These are phyloP conservation scores for Nannospalax galili DNA, from an alignment of 2,113 vertebrate species.

Conservation along the genomic window DNA sequence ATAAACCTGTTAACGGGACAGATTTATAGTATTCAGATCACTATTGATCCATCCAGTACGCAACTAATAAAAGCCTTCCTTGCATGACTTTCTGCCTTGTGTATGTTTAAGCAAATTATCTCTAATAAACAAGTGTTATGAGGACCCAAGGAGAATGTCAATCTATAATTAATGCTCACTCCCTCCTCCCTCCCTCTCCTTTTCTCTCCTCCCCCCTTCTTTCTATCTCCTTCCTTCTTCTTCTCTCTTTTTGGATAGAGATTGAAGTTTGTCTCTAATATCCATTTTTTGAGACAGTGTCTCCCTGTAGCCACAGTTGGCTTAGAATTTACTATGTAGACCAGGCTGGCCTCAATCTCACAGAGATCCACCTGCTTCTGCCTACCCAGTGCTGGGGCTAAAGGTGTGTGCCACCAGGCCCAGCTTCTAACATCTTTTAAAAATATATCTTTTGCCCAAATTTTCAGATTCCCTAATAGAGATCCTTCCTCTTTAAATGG, in stretches of 20 bases:
- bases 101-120: conserved; percentile 83
- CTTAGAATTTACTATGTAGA: too few relatives aligned
- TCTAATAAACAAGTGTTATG: conserved; percentile 82
- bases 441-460: background rate
- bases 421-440: background rate
- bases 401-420: too few relatives aligned
- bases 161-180: conserved; percentile 60
- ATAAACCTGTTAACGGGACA: conserved; percentile 83
- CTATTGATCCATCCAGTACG: conserved; percentile 80
- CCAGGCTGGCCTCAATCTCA: too few relatives aligned
- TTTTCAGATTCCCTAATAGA: background rate
- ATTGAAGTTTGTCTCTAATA: background rate
- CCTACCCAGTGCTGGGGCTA: too few relatives aligned
- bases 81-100: conserved; percentile 72
- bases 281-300: background rate
- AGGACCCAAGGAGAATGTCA: conserved; percentile 76
- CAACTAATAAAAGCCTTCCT: conserved; percentile 78
- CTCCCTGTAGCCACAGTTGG: too few relatives aligned
- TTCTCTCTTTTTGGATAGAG: background rate
- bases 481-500: background rate
- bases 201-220: background rate
- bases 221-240: background rate
- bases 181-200: background rate
- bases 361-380: too few relatives aligned
- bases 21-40: conserved; percentile 85